Percentiles rank a stretch among this genome's conserved stretches.
Conservation (phyloP, 2,888 invertebrate species). For the Scaptomyza polygonia region DNA sequence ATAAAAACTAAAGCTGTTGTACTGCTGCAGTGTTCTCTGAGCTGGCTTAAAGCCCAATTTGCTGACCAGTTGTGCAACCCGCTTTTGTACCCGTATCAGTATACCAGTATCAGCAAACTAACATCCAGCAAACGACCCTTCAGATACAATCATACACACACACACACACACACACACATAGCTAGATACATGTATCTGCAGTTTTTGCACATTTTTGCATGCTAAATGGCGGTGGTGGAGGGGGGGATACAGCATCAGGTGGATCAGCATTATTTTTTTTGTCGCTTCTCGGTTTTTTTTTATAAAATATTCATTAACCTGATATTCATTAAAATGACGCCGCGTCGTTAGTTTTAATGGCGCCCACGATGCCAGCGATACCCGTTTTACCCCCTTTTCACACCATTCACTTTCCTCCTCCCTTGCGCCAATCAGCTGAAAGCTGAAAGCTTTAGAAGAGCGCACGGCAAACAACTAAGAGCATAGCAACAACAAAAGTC, state of each 20-base stretch:
- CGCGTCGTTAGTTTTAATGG: constrained; percentile 70
- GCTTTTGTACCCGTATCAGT: constrained; percentile 8
- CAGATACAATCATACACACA: not conserved
- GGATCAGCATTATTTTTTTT: constrained; percentile 33
- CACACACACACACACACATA: not conserved
- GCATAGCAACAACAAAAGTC: too few species aligned
- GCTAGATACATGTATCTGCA: not conserved
- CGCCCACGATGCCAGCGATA: constrained; percentile 42
- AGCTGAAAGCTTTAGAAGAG: not conserved
- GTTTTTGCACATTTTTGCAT: not conserved
- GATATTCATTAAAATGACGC: constrained; percentile 68
- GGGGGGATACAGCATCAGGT: not conserved
- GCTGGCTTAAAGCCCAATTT: constrained; percentile 13
- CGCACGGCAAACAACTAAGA: not conserved
- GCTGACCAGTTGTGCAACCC: constrained; percentile 8
- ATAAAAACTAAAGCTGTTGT: constrained; percentile 13
- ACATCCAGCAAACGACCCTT: not conserved
- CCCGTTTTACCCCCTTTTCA: not conserved
- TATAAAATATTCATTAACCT: constrained; percentile 75
- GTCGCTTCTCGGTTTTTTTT: too few species aligned
- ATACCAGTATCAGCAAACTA: constrained; percentile 1
- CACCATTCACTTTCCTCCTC: too few species aligned
- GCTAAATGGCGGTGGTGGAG: not conserved
- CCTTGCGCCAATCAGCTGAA: not conserved
- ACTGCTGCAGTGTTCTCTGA: not conserved